Evolutionary conservation across 2,113 vertebrate genomes (phyloP).

Genomic region (Jacana jacana): DNA sequence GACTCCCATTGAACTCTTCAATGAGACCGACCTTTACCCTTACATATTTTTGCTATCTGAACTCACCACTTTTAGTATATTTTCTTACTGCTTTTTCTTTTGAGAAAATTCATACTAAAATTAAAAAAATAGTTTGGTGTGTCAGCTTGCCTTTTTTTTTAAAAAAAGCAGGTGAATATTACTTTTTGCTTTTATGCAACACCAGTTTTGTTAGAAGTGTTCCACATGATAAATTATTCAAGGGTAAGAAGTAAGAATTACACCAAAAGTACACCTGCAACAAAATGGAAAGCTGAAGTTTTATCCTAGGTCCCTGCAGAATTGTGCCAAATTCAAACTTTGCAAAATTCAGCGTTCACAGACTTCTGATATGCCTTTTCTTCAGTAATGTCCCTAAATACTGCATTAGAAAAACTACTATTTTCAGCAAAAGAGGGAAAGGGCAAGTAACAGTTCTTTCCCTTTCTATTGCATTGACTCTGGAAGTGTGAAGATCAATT

Average conservation of each 20-base stretch:
- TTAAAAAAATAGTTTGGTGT: background rate
- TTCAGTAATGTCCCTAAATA: background rate
- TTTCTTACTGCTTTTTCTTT: background rate
- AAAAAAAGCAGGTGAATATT: background rate
- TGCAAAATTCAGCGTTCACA: conserved; percentile 60
- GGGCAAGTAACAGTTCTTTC: conserved; percentile 41
- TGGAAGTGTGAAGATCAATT: conserved; percentile 29
- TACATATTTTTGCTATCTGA: background rate
- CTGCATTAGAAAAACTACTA: background rate
- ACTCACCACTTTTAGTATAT: background rate
- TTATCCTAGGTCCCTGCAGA: background rate
- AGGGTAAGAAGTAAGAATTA: background rate
- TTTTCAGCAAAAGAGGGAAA: background rate
- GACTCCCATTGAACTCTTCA: background rate
- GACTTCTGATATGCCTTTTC: background rate
- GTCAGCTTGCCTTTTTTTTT: background rate
- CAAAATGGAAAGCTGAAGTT: background rate
- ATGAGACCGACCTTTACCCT: background rate
- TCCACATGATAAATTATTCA: background rate
- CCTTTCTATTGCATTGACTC: conserved; percentile 49
- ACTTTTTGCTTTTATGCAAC: background rate
- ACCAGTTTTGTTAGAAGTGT: background rate
- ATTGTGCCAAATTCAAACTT: background rate
- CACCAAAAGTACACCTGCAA: background rate
- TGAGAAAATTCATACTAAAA: background rate